Percentiles rank a stretch among this genome's conserved stretches.
Evolutionary conservation across 2,797 vertebrate species (phyloP).

Genomic region (Chaetodon trifasciatus): DNA sequence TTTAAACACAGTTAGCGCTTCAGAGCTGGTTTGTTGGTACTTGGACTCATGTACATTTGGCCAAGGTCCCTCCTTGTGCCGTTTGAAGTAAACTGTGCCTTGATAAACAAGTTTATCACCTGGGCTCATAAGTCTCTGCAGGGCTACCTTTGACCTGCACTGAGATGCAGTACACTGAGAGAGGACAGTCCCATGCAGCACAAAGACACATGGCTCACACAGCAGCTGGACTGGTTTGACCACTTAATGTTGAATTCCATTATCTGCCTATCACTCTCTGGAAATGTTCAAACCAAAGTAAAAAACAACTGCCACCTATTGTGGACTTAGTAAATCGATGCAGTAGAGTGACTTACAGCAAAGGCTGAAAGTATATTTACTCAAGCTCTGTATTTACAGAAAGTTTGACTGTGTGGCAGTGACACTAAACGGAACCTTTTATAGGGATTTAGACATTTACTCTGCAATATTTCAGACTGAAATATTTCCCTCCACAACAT

Average conservation of each 20-base stretch:
- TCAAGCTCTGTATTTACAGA: not conserved
- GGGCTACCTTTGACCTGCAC: slow-evolving; percentile 33
- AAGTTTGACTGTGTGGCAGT: not conserved
- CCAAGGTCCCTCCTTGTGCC: not conserved
- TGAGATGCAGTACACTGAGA: not conserved
- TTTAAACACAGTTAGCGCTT: not conserved
- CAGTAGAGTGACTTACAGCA: not conserved
- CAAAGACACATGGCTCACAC: not conserved
- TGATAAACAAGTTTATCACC: slow-evolving; percentile 49
- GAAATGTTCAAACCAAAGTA: not conserved
- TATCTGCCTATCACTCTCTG: too few relatives aligned
- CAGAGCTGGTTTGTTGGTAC: not conserved
- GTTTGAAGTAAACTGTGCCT: not conserved
- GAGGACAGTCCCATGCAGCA: not conserved
- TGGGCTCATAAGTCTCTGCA: not conserved
- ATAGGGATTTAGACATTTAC: not conserved
- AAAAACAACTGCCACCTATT: not conserved
- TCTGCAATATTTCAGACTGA: not conserved
- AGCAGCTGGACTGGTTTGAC: slow-evolving; percentile 60
- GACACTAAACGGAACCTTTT: not conserved
- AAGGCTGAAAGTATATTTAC: slow-evolving; percentile 1
- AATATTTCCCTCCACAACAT: not conserved
- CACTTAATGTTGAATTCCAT: slow-evolving; percentile 9
- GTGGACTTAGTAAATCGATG: not conserved
- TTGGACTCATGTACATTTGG: not conserved